phyloP scores from a whole-genome alignment of 2,888 invertebrate species.

The Apodemia mormo region DNA sequence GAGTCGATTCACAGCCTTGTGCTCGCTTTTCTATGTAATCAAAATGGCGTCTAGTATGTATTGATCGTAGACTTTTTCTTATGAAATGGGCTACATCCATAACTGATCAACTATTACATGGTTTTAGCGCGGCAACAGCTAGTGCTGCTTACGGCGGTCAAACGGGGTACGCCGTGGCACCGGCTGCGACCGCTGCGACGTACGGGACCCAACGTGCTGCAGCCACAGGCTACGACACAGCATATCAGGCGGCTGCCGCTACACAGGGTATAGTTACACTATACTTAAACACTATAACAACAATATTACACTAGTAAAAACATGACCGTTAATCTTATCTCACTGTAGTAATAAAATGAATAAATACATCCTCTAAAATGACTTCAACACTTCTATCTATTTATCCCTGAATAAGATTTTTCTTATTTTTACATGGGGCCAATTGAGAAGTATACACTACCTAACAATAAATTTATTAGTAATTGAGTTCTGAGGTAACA shows the following conservation, averaged over 20 bases:
- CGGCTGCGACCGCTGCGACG: constrained; percentile 90
- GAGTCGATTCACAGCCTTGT: constrained; percentile 54
- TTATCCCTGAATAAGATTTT: too few species aligned
- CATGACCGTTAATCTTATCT: not conserved
- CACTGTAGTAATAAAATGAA: too few species aligned
- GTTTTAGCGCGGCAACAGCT: constrained; percentile 85
- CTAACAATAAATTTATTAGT: too few species aligned
- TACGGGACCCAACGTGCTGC: constrained; percentile 92
- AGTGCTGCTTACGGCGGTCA: constrained; percentile 92
- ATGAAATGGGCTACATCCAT: constrained; percentile 38
- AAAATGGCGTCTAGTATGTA: constrained; percentile 74
- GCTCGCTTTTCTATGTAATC: constrained; percentile 62
- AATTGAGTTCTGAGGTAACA: too few species aligned
- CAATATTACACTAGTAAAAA: not conserved
- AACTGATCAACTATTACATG: constrained; percentile 38
- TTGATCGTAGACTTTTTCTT: constrained; percentile 55
- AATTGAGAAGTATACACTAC: too few species aligned
- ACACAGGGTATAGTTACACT: constrained; percentile 81
- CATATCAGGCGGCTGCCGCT: constrained; percentile 91
- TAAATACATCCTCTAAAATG: too few species aligned
- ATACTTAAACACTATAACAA: not conserved
- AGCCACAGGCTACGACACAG: constrained; percentile 90
- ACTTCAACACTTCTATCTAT: too few species aligned
- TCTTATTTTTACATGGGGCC: too few species aligned
- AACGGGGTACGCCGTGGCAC: constrained; percentile 91